A percentile compares a stretch with the other conserved stretches of the same genome.
Evolutionary conservation across 1,140 invertebrate species (phyloP).

Genomic region (Nebria ingens): DNA sequence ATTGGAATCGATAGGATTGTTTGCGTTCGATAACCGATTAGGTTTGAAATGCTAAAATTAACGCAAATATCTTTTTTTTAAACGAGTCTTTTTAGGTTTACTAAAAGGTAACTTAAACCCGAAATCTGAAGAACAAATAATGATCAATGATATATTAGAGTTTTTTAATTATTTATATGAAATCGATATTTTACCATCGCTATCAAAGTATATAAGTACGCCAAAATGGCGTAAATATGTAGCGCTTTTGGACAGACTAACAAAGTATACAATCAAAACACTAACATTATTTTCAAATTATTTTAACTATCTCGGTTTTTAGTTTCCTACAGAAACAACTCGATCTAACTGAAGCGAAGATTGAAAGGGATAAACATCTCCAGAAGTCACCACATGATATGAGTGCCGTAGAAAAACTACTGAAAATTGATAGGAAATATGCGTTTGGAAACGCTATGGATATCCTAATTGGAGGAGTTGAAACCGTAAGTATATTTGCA

Average conservation of each 20-base stretch:
- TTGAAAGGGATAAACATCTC: conserved; percentile 28
- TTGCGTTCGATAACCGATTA: conserved; percentile 56
- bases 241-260: background rate
- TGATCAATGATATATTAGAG: background rate
- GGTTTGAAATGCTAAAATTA: conserved; percentile 22
- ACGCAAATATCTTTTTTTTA: background rate
- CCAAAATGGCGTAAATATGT: conserved; percentile 26
- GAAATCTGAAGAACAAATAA: background rate
- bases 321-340: background rate
- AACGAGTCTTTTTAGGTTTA: background rate
- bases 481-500: conserved; percentile 56
- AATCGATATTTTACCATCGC: conserved; percentile 48
- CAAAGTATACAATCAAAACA: background rate
- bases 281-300: background rate
- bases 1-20: conserved; percentile 55
- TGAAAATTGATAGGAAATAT: conserved; percentile 38
- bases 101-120: background rate
- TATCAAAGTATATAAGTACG: conserved; percentile 51
- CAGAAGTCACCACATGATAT: conserved; percentile 25
- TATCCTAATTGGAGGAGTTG: conserved; percentile 63
- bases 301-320: background rate
- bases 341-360: conserved; percentile 31
- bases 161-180: conserved; percentile 31
- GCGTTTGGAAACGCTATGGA: conserved; percentile 59
- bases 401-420: conserved; percentile 44